A percentile compares a stretch with the other conserved stretches of the same genome.
Evolutionary conservation across 2,113 vertebrate genomes (phyloP).

Genomic region (Coptodon rendalli): DNA sequence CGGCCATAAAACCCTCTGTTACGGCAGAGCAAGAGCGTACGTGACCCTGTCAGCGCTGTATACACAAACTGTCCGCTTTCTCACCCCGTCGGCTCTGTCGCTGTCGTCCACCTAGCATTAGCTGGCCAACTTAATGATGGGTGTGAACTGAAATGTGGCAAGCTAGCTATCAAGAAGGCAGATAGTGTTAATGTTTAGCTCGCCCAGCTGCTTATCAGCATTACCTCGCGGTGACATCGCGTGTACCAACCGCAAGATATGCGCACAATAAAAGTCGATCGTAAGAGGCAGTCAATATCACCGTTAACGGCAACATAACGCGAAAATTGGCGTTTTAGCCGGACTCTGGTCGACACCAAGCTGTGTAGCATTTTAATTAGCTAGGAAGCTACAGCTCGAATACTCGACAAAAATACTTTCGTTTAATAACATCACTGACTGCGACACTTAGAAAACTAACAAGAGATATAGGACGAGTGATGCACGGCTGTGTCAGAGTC

Average conservation of each 20-base stretch:
- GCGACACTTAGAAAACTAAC: neutral
- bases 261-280: neutral
- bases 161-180: neutral
- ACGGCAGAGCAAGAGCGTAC: neutral
- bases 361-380: constrained; percentile 20
- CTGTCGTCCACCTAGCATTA: neutral
- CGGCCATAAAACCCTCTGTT: neutral
- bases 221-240: neutral
- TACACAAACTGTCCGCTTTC: neutral
- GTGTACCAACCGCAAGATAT: neutral
- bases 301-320: neutral
- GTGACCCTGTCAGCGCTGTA: neutral
- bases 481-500: accelerated
- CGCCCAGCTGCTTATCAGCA: constrained; percentile 4
- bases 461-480: neutral
- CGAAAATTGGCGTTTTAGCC: neutral
- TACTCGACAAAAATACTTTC: neutral
- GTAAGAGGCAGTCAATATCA: neutral
- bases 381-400: neutral
- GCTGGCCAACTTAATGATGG: neutral
- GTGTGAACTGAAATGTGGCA: constrained; percentile 25
- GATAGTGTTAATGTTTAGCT: constrained; percentile 12
- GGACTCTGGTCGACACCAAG: neutral
- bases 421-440: neutral
- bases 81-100: neutral